These are phyloP conservation scores for Aphis craccivora DNA, from an alignment of 1,140 invertebrate genomes.

Conservation along the genomic window DNA sequence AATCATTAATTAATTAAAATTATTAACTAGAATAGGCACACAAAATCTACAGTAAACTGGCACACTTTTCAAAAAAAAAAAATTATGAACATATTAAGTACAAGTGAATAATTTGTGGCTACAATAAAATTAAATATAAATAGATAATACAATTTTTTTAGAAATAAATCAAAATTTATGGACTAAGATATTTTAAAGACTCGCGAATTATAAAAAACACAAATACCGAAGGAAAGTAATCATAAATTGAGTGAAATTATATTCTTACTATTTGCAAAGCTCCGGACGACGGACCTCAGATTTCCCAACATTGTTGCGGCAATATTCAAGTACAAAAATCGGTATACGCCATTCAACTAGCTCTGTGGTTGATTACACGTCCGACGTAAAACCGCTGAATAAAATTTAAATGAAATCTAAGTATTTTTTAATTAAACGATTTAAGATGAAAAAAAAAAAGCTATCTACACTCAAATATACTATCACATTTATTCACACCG, in stretches of 20 bases:
- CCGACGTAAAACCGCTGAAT: no score
- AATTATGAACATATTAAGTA: not conserved
- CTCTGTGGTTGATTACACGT: not conserved
- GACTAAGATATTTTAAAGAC: not conserved
- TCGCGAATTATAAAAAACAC: not conserved
- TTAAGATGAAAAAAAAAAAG: not conserved
- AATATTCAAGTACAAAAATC: not conserved
- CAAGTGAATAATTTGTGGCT: not conserved
- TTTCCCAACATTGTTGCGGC: slow-evolving; percentile 26
- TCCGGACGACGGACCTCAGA: not conserved
- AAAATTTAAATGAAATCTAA: no score
- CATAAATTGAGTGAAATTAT: not conserved
- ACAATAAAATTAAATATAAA: not conserved
- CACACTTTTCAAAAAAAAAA: no score
- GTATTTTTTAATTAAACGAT: not conserved
- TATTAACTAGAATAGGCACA: not conserved
- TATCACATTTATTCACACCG: no score
- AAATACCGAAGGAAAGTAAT: not conserved
- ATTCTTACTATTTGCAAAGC: slow-evolving; percentile 44
- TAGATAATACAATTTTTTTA: not conserved
- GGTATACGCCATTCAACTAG: not conserved
- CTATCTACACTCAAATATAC: no score
- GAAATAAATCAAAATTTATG: not conserved
- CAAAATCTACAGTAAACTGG: not conserved
- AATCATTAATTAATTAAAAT: not conserved